Evolutionary conservation across 1,140 invertebrate genomes (phyloP).

Genomic region (Drosophila nigromelanica): DNA sequence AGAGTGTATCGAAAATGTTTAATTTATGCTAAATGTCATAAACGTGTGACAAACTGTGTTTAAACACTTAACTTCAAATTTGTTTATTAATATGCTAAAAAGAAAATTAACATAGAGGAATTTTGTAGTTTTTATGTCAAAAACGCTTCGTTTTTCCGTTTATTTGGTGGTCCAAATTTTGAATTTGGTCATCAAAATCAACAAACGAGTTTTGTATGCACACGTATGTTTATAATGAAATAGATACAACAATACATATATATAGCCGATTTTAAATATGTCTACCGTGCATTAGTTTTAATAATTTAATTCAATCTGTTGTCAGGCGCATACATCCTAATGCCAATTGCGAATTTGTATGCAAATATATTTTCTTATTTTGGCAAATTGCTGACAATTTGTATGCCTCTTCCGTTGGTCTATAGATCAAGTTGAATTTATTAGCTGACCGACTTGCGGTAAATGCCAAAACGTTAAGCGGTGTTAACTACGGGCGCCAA

Average conservation of each 20-base stretch:
- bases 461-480: conserved; percentile 20
- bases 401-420: conserved; percentile 36
- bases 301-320: conserved; percentile 1
- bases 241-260: background rate
- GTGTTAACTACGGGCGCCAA: conserved; percentile 23
- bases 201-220: background rate
- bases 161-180: conserved; percentile 1
- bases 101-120: conserved; percentile 5
- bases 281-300: background rate
- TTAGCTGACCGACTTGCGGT: conserved; percentile 4
- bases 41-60: conserved; percentile 12
- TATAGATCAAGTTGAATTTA: conserved; percentile 18
- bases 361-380: background rate
- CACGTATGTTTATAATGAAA: background rate
- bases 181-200: background rate
- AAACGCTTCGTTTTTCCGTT: background rate
- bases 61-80: conserved; percentile 4
- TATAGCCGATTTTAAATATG: background rate
- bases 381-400: conserved; percentile 23
- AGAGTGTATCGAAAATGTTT: background rate
- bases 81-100: conserved; percentile 25
- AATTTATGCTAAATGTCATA: conserved; percentile 8
- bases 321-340: background rate
- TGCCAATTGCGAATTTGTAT: background rate
- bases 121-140: background rate